A percentile compares a stretch with the other conserved stretches of the same genome.
phyloP scores from a whole-genome alignment of 2,113 vertebrate species.

The Amia ocellicauda region DNA sequence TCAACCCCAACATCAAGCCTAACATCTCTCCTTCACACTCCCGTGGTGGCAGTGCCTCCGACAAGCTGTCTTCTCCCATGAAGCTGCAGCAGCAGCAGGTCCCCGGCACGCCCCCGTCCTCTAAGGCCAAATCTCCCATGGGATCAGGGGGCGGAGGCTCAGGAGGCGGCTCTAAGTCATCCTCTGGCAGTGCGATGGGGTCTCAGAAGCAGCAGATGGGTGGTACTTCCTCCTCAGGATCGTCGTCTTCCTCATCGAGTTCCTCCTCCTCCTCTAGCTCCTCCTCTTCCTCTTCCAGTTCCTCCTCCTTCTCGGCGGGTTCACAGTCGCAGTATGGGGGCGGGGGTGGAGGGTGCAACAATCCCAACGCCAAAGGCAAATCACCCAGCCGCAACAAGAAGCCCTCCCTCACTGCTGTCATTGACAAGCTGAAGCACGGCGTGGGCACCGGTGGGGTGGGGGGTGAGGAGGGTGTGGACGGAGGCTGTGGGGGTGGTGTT shows the following conservation, averaged over 20 bases:
- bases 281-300: conserved; percentile 66
- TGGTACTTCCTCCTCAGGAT: conserved; percentile 57
- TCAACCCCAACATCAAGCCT: conserved; percentile 94
- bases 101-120: conserved; percentile 90
- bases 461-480: conserved; percentile 84
- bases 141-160: conserved; percentile 83
- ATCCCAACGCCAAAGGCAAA: conserved; percentile 89
- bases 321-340: conserved; percentile 79
- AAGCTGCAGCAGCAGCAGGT: conserved; percentile 81
- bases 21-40: conserved; percentile 98
- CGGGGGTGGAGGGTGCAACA: conserved; percentile 64
- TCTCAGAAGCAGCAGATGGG: conserved; percentile 76
- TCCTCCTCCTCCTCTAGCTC: conserved; percentile 64
- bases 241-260: conserved; percentile 61
- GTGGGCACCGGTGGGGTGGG: conserved; percentile 87
- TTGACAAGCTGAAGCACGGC: conserved; percentile 94
- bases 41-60: conserved; percentile 78
- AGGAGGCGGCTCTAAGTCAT: conserved; percentile 79
- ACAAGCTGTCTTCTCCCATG: conserved; percentile 93
- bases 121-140: conserved; percentile 95
- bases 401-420: conserved; percentile 93
- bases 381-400: conserved; percentile 98
- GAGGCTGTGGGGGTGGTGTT: conserved; percentile 63
- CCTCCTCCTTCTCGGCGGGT: conserved; percentile 72
- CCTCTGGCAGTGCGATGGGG: conserved; percentile 82